These are phyloP conservation scores for Ceyx margarethae DNA, from an alignment of 2,113 vertebrate species.

Conservation along the genomic window DNA sequence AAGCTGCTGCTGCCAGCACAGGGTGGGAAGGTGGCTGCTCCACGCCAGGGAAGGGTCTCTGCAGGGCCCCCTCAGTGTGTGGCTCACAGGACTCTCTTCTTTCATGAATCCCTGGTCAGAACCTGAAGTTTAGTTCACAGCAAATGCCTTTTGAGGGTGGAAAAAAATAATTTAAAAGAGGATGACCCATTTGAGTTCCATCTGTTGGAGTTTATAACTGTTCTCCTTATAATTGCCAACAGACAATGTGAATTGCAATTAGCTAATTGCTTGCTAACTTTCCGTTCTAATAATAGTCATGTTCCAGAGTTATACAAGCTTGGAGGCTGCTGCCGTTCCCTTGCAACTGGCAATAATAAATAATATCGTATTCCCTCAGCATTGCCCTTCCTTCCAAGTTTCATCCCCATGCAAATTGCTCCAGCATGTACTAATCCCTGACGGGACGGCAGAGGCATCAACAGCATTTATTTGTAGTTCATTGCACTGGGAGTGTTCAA, in stretches of 20 bases:
- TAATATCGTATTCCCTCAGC: slow-evolving; percentile 48
- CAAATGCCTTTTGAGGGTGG: neutral
- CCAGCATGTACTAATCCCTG: slow-evolving; percentile 57
- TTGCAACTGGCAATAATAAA: slow-evolving; percentile 65
- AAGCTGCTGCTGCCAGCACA: neutral
- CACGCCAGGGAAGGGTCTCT: too few relatives aligned
- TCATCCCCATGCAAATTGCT: slow-evolving; percentile 53
- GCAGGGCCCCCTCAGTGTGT: rapidly evolving
- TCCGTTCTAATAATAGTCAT: slow-evolving; percentile 62
- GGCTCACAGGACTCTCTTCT: neutral
- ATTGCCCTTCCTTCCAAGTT: slow-evolving; percentile 48
- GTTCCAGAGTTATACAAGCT: slow-evolving; percentile 67
- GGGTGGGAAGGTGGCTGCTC: neutral
- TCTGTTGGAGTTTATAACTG: slow-evolving; percentile 42
- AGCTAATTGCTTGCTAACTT: slow-evolving; percentile 69
- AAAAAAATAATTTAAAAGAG: neutral
- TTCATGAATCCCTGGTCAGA: neutral
- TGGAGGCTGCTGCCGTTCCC: slow-evolving; percentile 63
- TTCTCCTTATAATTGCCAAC: slow-evolving; percentile 51
- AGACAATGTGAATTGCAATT: slow-evolving; percentile 66
- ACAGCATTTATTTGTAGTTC: slow-evolving; percentile 1
- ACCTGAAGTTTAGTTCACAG: neutral
- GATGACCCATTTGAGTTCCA: slow-evolving; percentile 38
- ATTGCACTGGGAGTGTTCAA: neutral
- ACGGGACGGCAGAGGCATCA: slow-evolving; percentile 21